Conservation (phyloP, 2,113 vertebrate genomes). For the Forbesichthys agassizii region DNA sequence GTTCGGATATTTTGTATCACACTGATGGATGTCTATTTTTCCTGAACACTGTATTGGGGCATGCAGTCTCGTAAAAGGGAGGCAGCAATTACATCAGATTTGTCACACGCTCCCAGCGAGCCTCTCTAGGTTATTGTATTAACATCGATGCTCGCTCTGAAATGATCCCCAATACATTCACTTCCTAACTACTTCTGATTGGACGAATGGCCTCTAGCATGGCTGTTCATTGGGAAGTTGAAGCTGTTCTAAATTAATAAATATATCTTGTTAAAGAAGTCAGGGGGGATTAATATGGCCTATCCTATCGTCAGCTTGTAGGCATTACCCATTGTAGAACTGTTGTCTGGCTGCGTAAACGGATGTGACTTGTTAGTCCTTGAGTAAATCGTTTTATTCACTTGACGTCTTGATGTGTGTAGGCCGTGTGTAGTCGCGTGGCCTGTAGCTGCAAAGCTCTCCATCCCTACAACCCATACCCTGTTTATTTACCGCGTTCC, state of each 20-base stretch:
- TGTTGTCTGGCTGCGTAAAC: too few species aligned
- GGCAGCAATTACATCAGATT: constrained; percentile 69
- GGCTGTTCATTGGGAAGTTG: constrained; percentile 28
- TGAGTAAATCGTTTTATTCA: too few species aligned
- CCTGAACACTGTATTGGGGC: constrained; percentile 15
- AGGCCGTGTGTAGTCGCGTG: not conserved
- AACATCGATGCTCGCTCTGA: constrained; percentile 65
- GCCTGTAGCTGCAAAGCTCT: too few species aligned
- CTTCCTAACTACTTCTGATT: constrained; percentile 62
- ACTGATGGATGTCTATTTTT: constrained; percentile 39
- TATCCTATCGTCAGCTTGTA: too few species aligned
- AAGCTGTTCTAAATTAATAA: constrained; percentile 24
- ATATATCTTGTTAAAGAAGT: not conserved
- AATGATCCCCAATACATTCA: constrained; percentile 59
- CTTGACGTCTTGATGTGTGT: not conserved
- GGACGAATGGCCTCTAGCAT: constrained; percentile 22
- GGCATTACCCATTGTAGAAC: too few species aligned
- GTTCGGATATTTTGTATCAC: constrained; percentile 28
- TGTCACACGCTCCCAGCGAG: constrained; percentile 67
- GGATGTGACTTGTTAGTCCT: too few species aligned
- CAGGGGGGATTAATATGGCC: too few species aligned
- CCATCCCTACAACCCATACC: too few species aligned
- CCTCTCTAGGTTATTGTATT: constrained; percentile 67
- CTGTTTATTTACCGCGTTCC: too few species aligned
- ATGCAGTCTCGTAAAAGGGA: constrained; percentile 51